Base-by-base conservation (phyloP, 35 echinoderm and acorn worm species). In the Stichopus chloronotus region DNA sequence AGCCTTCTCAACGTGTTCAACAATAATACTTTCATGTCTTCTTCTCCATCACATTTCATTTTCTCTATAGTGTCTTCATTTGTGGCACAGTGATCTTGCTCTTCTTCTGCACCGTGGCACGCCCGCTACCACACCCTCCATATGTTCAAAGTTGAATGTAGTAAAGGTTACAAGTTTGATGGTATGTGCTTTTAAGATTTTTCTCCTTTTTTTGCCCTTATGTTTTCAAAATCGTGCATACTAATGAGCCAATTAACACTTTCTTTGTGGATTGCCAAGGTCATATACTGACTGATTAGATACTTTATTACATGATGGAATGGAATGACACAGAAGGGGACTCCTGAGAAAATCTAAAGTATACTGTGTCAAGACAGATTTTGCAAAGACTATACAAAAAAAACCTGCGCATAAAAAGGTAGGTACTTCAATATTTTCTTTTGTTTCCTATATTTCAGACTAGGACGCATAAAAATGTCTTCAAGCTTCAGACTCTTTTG, bases 101-200 rank as follows among this genome's bases (percentile, higher is more conserved):
- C 30, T 43, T 43, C 17, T 71, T 72, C 87, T 17, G 87, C 88
- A 30, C 93, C 87, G n/a, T 94, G 93, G 53, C 76, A 78, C 52
- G 55, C 16, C 53, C 59, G 59, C 8, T 89, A 91, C 52, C 68
- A 88, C 76, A 63, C 78, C 16, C 53, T 86, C 54, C 83, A 16
- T 14, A 13, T 58, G 83, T 86, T 17, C 54, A 86, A 60, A 55
- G 57, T 17, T 43, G 63, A 58, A 43, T 92, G 90, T 11, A 79
- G 72, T 21, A 58, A 78, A 19, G 74, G 55, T 17, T 92, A 92
- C 55, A 76, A 76, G 72, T 11, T 11, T 16, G 5, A 83, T 5
- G 80, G 53, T 21, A 83, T 76, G 12, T 76, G 72, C 72, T 76
- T 43, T 76, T 9, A 83, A 83, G 24, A 83, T 83, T 83, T 83